Conservation (phyloP, 2,113 vertebrate genomes). For the Pipra filicauda region DNA sequence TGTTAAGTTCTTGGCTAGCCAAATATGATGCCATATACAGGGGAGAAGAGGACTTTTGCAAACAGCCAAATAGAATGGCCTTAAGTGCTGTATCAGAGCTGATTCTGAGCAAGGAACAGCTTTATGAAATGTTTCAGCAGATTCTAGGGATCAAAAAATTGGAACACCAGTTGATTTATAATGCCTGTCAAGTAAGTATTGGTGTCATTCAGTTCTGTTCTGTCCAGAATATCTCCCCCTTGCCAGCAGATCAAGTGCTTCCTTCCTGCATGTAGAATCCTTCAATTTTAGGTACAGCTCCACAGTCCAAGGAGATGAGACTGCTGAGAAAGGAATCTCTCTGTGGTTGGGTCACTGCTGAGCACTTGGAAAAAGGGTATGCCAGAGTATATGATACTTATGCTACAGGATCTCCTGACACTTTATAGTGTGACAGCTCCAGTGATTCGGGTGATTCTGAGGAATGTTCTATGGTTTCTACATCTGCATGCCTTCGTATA, state of each 20-base stretch:
- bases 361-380: background rate
- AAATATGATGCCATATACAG: conserved; percentile 94
- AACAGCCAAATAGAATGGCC: conserved; percentile 83
- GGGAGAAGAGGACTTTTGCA: conserved; percentile 90
- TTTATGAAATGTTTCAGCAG: conserved; percentile 98
- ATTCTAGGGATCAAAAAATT: conserved; percentile 93
- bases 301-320: background rate
- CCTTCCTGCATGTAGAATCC: background rate
- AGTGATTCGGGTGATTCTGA: background rate
- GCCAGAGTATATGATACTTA: background rate
- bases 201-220: background rate
- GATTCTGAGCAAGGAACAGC: conserved; percentile 97
- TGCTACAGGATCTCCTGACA: background rate
- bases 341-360: background rate
- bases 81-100: conserved; percentile 91
- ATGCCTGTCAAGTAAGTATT: conserved; percentile 92
- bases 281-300: background rate
- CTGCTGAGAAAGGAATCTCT: background rate
- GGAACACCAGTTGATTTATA: conserved; percentile 96
- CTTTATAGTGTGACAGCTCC: background rate
- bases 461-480: background rate
- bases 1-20: conserved; percentile 95
- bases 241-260: background rate
- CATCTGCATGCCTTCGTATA: background rate
- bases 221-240: background rate